Conservation (phyloP, 2,797 vertebrate species). For the Leucoraja ocellata region DNA sequence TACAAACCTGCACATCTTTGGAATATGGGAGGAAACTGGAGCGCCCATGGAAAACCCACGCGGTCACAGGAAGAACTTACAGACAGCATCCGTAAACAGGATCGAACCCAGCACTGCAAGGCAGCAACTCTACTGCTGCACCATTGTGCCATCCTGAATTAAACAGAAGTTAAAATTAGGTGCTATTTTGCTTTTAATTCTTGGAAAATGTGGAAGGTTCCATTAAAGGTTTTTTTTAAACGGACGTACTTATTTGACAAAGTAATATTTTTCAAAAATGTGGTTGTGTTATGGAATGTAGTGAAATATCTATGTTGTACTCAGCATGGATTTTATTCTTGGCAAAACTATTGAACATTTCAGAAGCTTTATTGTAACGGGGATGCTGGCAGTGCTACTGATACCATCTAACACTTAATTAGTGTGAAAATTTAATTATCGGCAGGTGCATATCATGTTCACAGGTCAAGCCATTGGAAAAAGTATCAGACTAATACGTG, state of each 20-base stretch:
- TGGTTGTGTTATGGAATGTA: neutral
- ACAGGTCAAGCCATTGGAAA: neutral
- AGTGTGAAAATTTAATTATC: neutral
- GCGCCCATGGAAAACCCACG: too few species aligned
- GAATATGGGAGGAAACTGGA: too few species aligned
- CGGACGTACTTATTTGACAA: neutral
- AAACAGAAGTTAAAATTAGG: neutral
- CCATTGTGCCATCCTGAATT: too few species aligned
- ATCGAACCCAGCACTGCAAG: too few species aligned
- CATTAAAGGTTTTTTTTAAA: neutral
- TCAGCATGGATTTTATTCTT: neutral
- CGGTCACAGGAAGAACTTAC: too few species aligned
- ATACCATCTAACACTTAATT: neutral
- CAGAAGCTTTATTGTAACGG: neutral
- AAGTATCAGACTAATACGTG: neutral
- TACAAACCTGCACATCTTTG: too few species aligned
- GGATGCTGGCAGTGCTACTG: neutral
- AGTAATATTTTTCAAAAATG: conserved; percentile 4
- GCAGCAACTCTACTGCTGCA: too few species aligned
- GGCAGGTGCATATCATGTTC: neutral
- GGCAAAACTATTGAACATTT: neutral
- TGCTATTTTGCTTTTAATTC: neutral
- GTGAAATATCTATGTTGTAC: neutral
- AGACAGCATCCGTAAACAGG: too few species aligned
- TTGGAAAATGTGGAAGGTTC: neutral